Evolutionary conservation across 2,113 vertebrate species (phyloP).

Genomic region (Coptodon bakossiorum): DNA sequence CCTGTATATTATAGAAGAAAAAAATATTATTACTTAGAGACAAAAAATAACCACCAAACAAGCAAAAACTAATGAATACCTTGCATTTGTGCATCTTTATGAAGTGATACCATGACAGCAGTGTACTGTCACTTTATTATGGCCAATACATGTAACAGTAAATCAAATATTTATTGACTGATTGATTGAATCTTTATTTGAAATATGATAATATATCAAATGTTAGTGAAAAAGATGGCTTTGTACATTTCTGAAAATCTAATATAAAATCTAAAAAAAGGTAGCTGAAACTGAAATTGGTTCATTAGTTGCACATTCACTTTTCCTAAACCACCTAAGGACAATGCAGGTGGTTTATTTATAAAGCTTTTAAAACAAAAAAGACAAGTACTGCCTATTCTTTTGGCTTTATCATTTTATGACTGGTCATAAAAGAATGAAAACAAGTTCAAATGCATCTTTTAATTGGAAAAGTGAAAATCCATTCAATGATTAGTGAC

Average conservation of each 20-base stretch:
- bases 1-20: no score
- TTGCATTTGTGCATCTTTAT: background rate
- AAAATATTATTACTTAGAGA: no score
- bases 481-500: slow-evolving; percentile 12
- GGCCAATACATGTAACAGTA: background rate
- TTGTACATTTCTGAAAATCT: background rate
- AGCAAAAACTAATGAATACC: background rate
- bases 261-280: background rate
- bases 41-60: no score
- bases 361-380: background rate
- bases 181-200: no score
- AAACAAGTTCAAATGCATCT: slow-evolving; percentile 5
- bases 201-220: background rate
- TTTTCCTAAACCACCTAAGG: background rate
- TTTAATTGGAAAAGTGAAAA: slow-evolving; percentile 7
- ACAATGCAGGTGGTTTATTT: background rate
- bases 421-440: background rate
- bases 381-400: background rate
- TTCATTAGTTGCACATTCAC: background rate
- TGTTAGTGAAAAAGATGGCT: background rate
- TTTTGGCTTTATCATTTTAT: background rate
- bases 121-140: background rate
- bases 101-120: background rate
- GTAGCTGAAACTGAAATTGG: background rate
- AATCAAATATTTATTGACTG: background rate